Percentiles rank a stretch among this genome's conserved stretches.
These are phyloP conservation scores for Montipora foliosa DNA, from an alignment of 64 coral and sea anemone genomes.

Conservation along the genomic window DNA sequence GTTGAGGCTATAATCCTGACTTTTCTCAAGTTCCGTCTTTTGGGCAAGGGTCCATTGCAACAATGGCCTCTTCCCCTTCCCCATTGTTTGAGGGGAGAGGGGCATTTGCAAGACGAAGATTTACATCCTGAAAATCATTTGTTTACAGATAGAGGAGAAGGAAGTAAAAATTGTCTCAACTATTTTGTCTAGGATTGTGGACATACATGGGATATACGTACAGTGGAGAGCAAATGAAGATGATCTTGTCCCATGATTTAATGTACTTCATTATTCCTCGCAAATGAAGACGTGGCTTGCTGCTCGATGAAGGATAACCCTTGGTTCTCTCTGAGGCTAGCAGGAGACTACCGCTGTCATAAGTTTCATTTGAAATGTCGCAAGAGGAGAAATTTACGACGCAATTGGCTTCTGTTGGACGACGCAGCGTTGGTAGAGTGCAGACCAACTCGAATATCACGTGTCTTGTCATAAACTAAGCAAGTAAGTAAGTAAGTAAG, in stretches of 20 bases:
- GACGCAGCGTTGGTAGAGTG: slow-evolving; percentile 56
- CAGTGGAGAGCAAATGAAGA: slow-evolving; percentile 92
- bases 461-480: slow-evolving; percentile 80
- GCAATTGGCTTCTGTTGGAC: slow-evolving; percentile 26
- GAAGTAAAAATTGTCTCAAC: too few relatives aligned
- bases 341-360: not conserved
- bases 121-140: too few relatives aligned
- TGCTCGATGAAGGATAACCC: not conserved
- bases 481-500: not conserved
- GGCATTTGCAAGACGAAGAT: too few relatives aligned
- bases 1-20: too few relatives aligned
- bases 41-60: too few relatives aligned
- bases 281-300: slow-evolving; percentile 64
- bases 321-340: slow-evolving; percentile 2
- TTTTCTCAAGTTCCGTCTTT: too few relatives aligned
- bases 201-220: slow-evolving; percentile 23
- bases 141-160: too few relatives aligned
- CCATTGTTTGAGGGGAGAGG: too few relatives aligned
- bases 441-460: slow-evolving; percentile 87
- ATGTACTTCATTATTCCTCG: slow-evolving; percentile 90
- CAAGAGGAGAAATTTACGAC: not conserved
- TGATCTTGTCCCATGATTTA: slow-evolving; percentile 79
- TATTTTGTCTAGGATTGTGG: too few relatives aligned
- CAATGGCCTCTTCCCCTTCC: too few relatives aligned
- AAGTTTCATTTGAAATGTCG: not conserved